phyloP scores from a whole-genome alignment of 2,888 invertebrate species.

The Tanypteryx hageni region DNA sequence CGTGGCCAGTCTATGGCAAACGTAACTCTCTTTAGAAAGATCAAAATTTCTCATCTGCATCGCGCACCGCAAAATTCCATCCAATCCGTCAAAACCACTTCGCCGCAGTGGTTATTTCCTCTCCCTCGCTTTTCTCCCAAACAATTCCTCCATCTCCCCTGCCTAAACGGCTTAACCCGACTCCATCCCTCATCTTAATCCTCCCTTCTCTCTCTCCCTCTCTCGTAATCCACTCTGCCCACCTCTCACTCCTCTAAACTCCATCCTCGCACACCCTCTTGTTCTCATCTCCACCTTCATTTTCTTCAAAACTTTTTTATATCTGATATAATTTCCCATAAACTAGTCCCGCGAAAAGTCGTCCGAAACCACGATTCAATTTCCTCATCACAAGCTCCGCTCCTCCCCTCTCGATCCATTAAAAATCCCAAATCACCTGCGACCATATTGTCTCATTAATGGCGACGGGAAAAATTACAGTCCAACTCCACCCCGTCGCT shows the following conservation, averaged over 20 bases:
- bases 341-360: neutral
- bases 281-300: neutral
- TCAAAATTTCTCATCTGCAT: too few relatives aligned
- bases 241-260: neutral
- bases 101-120: too few relatives aligned
- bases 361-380: neutral
- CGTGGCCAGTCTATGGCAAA: too few relatives aligned
- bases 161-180: conserved; percentile 7
- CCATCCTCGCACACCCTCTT: neutral
- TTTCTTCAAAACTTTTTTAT: neutral
- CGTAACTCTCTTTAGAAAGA: too few relatives aligned
- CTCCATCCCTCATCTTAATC: conserved; percentile 26
- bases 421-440: neutral
- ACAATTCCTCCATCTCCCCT: neutral
- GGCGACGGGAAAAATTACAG: neutral
- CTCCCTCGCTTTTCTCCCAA: neutral
- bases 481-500: neutral
- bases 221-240: neutral
- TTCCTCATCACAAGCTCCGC: neutral
- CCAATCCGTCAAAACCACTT: neutral
- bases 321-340: neutral
- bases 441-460: neutral
- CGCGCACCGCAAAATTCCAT: too few relatives aligned
- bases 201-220: neutral
- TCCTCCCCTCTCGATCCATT: neutral